Base-by-base conservation (phyloP, 2,113 vertebrate genomes). In the Tringa solitaria region DNA sequence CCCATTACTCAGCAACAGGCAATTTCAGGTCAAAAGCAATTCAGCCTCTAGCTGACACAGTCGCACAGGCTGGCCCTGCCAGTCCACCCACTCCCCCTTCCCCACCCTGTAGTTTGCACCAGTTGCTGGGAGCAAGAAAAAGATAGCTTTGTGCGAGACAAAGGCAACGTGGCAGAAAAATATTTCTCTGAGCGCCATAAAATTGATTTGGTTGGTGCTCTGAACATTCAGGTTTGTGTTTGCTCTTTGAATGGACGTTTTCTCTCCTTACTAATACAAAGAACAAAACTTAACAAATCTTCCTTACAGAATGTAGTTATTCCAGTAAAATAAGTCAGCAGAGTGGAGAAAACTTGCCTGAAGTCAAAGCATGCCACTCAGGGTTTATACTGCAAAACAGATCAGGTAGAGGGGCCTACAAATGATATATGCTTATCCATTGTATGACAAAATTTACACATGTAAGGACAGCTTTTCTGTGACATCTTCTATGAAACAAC, bases 41-140 rank as follows among this genome's bases (percentile, higher is more conserved):
- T 63, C 11, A 14, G 35, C 8, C 21, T 77, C 37, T 18, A 63
- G 20, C 2, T 54, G 33, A 37, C 19, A 21, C 0, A 73, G 26
- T 30, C 13, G 5, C 23, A 50, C 23, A 50, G 15, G 10, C 9
- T 72, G 75, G 48, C 26, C 32, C 14, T 82, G 32, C 22, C 59
- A 48, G 41, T 20, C 43, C 2, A 1, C 21, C 39, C 14, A 14
- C 32, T n/a, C 16, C 22, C 50, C 37, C 43, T 46, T 14, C 10
- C 39, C 12, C 8, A 54, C 8, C 3, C 43, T 0, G 0, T 14
- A 75, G 15, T 22, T 82, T 76, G 45, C 81, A 8, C 32, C 56
- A 26, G 17, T 23, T 75, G 26, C 14, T 84, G 21, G 21, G 13
- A 79, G 41, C 18, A 72, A 60, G 45, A 35, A 65, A 61, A 67